Conservation (phyloP, 1,140 invertebrate genomes). For the Phocides pigmalion region DNA sequence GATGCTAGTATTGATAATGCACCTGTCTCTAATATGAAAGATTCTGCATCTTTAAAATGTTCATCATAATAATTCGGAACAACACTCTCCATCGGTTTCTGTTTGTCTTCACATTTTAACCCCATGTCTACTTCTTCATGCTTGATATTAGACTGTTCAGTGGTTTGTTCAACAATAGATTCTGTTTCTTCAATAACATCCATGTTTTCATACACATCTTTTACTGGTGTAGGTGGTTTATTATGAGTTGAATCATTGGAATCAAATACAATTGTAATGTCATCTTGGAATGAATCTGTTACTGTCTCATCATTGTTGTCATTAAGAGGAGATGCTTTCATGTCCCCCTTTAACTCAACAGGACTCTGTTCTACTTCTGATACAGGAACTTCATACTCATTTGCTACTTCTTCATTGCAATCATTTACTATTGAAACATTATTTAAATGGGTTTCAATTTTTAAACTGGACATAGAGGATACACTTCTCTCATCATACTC, state of each 20-base stretch:
- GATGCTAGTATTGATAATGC: conserved; percentile 66
- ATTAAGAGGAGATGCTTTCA: conserved; percentile 43
- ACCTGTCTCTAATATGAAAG: conserved; percentile 79
- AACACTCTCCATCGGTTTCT: conserved; percentile 54
- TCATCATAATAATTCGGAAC: conserved; percentile 76
- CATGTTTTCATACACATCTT: conserved; percentile 51
- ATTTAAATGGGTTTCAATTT: conserved; percentile 66
- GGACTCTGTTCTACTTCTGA: conserved; percentile 41
- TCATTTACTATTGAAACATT: conserved; percentile 58
- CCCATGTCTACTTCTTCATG: conserved; percentile 41
- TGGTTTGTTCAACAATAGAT: conserved; percentile 40
- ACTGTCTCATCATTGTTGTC: conserved; percentile 47
- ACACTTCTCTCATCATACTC: conserved; percentile 78
- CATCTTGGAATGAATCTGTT: conserved; percentile 41
- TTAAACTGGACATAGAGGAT: conserved; percentile 73
- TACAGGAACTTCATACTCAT: conserved; percentile 48
- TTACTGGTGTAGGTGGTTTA: conserved; percentile 37
- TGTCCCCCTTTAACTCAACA: conserved; percentile 39
- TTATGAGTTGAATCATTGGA: conserved; percentile 36
- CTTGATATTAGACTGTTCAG: conserved; percentile 42
- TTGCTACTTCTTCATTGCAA: conserved; percentile 43
- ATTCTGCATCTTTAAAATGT: conserved; percentile 82
- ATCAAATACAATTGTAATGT: conserved; percentile 36
- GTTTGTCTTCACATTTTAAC: conserved; percentile 59
- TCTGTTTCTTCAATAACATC: conserved; percentile 52